Conservation (phyloP, 2,797 vertebrate genomes). For the Enteromius treurensis region DNA sequence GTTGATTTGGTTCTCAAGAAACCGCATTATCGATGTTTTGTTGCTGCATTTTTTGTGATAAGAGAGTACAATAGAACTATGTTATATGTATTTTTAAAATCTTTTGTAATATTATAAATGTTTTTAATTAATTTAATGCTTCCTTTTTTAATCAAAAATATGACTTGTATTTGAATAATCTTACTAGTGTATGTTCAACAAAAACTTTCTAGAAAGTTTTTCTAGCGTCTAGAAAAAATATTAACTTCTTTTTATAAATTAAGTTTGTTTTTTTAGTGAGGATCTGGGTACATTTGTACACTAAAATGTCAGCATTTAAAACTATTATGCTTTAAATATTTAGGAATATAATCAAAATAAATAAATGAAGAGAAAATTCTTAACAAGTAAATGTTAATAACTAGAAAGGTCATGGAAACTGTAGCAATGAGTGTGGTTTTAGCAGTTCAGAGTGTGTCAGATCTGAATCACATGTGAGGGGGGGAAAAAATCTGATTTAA, state of each 20-base stretch:
- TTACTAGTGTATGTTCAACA: not conserved
- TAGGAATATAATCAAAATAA: too few relatives aligned
- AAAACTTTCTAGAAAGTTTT: too few relatives aligned
- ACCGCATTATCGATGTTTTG: not conserved
- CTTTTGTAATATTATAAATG: not conserved
- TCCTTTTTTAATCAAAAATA: not conserved
- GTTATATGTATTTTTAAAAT: not conserved
- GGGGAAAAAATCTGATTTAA: not conserved
- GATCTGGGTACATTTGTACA: not conserved
- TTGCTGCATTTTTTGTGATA: not conserved
- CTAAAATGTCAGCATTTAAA: not conserved
- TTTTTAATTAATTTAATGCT: not conserved
- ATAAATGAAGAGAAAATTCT: not conserved
- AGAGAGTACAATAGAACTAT: not conserved
- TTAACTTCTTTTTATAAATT: not conserved
- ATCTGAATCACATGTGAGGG: slow-evolving; percentile 10
- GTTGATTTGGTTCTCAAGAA: not conserved
- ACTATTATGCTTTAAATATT: not conserved
- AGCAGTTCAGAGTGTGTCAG: not conserved
- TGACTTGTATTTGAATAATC: not conserved
- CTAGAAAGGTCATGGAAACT: slow-evolving; percentile 20
- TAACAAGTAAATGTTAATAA: not conserved
- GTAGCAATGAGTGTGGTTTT: slow-evolving; percentile 1
- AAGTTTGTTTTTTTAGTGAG: not conserved
- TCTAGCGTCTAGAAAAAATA: too few relatives aligned